Evolutionary conservation across 2,113 vertebrate genomes (phyloP), one percentile per base, ranked within the genome.

Genomic region (Cephalopterus ornatus): DNA sequence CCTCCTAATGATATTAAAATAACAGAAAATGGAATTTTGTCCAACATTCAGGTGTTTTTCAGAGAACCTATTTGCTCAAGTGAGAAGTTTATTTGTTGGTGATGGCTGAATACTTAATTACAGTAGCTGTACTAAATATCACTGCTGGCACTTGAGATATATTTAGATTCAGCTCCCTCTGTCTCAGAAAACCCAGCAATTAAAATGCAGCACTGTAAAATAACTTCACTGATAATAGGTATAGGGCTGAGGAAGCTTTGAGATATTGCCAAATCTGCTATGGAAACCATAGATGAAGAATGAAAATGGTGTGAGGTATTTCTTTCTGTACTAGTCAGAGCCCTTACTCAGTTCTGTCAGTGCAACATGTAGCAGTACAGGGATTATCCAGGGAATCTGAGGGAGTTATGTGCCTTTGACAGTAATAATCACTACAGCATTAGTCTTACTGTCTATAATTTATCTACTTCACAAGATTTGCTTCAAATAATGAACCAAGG

Each of bases 91-190:
- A 90, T 88, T 90, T 93, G 37, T 95, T 95, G 86, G 96, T 15
- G 3, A 72, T 93, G 92, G 80, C 78, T 61, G 49, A 96, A 96
- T 96, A 94, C 85, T 93, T 98, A 98, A 98, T 97, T 97, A 97
- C 95, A 95, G 94, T 93, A 78, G 86, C 94, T 97, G 81, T 85
- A 93, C 96, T 97, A 94, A 96, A 93, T 97, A 98, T 96, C 97
- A 97, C 95, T 96, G 70, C 89, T 93, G 82, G 88, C 28, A 56
- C 96, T 96, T 91, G 87, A 98, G 93, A 91, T 96, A 97, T 97
- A 96, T 97, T 98, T 97, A 97, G 96, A 97, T 95, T 88, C 93
- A 90, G n/a, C 89, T 97, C 95, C 96, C 95, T 97, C 94, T 94
- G 96, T 96, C 91, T 97, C 67, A 83, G 97, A 97, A 97, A 97